These are phyloP conservation scores for Wasmannia auropunctata DNA, from an alignment of 1,140 invertebrate genomes.

Conservation along the genomic window DNA sequence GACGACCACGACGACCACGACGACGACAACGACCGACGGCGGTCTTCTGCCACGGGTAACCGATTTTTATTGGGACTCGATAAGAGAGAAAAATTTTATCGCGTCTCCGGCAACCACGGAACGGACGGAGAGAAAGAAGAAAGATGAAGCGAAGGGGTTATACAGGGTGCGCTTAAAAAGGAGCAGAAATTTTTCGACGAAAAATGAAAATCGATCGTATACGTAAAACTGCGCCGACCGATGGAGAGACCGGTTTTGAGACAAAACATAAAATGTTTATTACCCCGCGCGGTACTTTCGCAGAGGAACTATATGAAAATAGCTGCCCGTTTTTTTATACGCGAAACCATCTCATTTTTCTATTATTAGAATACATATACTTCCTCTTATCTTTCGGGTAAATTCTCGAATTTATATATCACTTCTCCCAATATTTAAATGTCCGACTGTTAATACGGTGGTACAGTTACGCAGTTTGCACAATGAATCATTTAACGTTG, in stretches of 20 bases:
- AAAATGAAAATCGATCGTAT: neutral
- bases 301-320: neutral
- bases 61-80: constrained; percentile 44
- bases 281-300: neutral
- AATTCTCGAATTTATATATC: neutral
- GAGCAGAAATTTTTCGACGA: neutral
- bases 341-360: neutral
- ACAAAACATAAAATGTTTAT: constrained; percentile 3
- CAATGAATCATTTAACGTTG: constrained; percentile 2
- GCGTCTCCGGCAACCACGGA: constrained; percentile 6
- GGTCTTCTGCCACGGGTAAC: neutral
- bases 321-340: neutral
- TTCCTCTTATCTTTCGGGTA: neutral
- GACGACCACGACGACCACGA: neutral
- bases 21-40: neutral
- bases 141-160: constrained; percentile 33
- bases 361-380: neutral
- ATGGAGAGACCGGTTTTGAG: neutral
- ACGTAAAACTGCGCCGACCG: neutral
- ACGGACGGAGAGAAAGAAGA: constrained; percentile 31
- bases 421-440: neutral
- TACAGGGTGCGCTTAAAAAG: constrained; percentile 24
- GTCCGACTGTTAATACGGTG: neutral
- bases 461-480: neutral
- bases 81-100: constrained; percentile 47